phyloP scores from a whole-genome alignment of 2,113 vertebrate genomes.

The Oceanites oceanicus region DNA sequence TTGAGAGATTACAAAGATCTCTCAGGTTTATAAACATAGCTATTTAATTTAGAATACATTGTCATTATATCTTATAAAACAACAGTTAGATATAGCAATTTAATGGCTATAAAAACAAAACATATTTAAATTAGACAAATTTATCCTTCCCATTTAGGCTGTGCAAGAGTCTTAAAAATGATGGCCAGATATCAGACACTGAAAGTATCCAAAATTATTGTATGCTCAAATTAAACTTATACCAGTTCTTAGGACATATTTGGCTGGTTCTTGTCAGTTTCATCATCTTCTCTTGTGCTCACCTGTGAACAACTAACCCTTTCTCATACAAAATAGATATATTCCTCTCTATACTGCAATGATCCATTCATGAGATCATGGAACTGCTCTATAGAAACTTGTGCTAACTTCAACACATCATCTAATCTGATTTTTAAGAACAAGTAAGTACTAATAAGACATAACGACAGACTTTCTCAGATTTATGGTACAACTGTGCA shows the following conservation, averaged over 20 bases:
- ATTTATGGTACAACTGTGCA: background rate
- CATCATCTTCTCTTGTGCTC: background rate
- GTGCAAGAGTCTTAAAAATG: background rate
- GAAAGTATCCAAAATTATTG: background rate
- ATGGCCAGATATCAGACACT: background rate
- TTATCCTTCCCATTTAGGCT: background rate
- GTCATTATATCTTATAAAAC: slow-evolving; percentile 2
- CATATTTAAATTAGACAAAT: background rate
- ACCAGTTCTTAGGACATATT: background rate
- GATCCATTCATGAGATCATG: background rate
- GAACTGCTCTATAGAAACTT: background rate
- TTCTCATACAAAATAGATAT: background rate
- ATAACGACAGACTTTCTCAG: background rate
- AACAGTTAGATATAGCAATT: background rate
- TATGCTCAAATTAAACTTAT: background rate
- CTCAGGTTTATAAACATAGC: background rate
- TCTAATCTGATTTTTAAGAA: background rate
- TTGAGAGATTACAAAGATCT: slow-evolving; percentile 29
- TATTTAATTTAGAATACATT: slow-evolving; percentile 19
- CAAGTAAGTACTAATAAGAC: background rate
- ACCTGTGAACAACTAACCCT: background rate
- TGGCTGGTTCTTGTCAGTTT: background rate
- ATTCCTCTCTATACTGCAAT: background rate
- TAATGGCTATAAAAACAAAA: slow-evolving; percentile 20
- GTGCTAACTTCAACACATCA: background rate